Percentiles rank a stretch among this genome's conserved stretches.
phyloP scores from a whole-genome alignment of 2,888 invertebrate species.

The Drosophila differens region DNA sequence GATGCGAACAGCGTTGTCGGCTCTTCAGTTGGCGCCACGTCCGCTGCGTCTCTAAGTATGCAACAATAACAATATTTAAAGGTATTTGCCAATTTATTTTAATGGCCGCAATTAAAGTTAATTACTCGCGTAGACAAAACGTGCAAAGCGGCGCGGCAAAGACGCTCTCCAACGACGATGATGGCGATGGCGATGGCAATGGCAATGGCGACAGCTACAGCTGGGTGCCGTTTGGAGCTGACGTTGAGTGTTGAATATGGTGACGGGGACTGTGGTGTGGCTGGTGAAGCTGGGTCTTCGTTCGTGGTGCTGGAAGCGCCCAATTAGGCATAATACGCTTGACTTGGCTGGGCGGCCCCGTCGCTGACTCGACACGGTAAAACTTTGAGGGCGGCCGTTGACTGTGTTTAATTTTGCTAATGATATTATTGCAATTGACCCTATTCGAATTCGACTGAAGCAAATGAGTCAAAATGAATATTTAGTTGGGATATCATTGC shows the following conservation, averaged over 20 bases:
- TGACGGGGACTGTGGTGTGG: not conserved
- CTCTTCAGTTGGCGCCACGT: constrained; percentile 38
- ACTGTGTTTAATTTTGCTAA: constrained; percentile 80
- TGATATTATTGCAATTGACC: constrained; percentile 82
- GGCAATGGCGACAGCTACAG: constrained; percentile 40
- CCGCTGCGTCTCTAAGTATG: constrained; percentile 67
- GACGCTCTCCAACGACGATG: constrained; percentile 26
- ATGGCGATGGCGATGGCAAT: constrained; percentile 28
- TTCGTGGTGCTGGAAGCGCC: constrained; percentile 68
- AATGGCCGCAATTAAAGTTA: constrained; percentile 84
- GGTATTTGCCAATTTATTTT: constrained; percentile 85
- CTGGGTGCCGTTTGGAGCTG: constrained; percentile 33
- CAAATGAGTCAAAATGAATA: constrained; percentile 81
- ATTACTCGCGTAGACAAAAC: constrained; percentile 84
- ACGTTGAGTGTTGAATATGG: constrained; percentile 6
- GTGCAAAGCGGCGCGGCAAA: constrained; percentile 66
- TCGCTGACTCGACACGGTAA: constrained; percentile 43
- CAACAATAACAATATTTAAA: constrained; percentile 84
- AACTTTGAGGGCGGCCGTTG: constrained; percentile 51
- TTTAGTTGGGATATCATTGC: constrained; percentile 52
- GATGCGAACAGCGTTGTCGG: constrained; percentile 6
- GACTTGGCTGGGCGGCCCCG: constrained; percentile 64
- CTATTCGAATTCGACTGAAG: constrained; percentile 76
- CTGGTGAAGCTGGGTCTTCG: constrained; percentile 13
- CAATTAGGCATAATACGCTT: constrained; percentile 80